Evolutionary conservation across 2,888 invertebrate species (phyloP).

Genomic region (Caenorhabditis macrosperma): DNA sequence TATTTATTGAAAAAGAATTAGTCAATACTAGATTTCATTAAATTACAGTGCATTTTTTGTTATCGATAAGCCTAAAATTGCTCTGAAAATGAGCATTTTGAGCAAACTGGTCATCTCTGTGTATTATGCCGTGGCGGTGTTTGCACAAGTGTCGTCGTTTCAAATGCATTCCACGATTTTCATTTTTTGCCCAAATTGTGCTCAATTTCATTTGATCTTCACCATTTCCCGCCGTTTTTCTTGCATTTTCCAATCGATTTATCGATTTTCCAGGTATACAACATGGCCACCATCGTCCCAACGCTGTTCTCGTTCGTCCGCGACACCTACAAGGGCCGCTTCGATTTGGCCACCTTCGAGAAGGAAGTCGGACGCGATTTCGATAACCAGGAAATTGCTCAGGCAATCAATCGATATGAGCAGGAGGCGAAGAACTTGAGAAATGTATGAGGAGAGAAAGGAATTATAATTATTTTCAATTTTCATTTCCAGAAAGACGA

Average conservation of each 20-base stretch:
- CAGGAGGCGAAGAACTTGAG: constrained; percentile 60
- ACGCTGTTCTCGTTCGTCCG: constrained; percentile 62
- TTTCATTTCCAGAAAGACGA: constrained; percentile 70
- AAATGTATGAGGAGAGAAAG: constrained; percentile 35
- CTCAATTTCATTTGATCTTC: constrained; percentile 8
- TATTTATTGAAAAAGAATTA: no score
- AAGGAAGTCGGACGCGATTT: constrained; percentile 54
- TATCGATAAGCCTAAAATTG: not conserved
- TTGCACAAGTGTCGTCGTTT: constrained; percentile 8
- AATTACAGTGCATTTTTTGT: no score
- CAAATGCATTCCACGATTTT: no score
- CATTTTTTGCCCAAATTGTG: no score
- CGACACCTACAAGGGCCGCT: constrained; percentile 49
- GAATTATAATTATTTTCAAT: not conserved
- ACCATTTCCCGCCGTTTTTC: not conserved
- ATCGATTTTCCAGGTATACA: no score
- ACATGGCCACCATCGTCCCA: constrained; percentile 62
- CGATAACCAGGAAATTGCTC: constrained; percentile 66
- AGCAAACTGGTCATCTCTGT: not conserved
- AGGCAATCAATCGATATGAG: constrained; percentile 55
- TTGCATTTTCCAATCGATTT: constrained; percentile 3
- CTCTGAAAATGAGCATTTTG: not conserved
- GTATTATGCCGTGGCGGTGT: constrained; percentile 21
- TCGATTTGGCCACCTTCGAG: constrained; percentile 59
- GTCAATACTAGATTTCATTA: no score